Conservation (phyloP, 2,888 invertebrate genomes). For the Alentia gelatinosa region DNA sequence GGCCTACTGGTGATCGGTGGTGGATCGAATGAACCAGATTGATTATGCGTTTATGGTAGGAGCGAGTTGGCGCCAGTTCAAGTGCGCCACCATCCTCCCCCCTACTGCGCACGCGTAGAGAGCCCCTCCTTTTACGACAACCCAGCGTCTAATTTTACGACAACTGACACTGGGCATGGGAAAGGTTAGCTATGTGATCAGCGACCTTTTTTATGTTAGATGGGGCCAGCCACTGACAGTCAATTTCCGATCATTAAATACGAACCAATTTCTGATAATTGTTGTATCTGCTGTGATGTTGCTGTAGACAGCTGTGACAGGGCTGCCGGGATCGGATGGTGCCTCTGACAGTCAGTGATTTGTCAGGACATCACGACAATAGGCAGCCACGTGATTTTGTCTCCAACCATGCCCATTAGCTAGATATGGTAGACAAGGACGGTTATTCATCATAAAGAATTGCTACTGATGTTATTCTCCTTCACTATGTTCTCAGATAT, state of each 20-base stretch:
- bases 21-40: not conserved
- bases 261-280: conserved; percentile 40
- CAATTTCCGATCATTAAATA: conserved; percentile 45
- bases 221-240: not conserved
- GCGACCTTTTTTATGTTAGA: not conserved
- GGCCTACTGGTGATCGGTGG: not conserved
- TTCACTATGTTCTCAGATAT: too few species aligned
- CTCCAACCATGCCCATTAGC: not conserved
- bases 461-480: not conserved
- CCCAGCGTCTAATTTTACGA: conserved; percentile 11
- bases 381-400: not conserved
- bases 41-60: not conserved
- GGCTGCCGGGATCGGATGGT: not conserved
- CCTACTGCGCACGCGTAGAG: not conserved
- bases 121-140: not conserved
- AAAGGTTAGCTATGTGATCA: not conserved
- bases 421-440: not conserved
- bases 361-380: not conserved
- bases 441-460: not conserved
- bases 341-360: not conserved
- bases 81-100: not conserved
- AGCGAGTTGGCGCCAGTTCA: not conserved
- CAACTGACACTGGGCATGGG: not conserved
- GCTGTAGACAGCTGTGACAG: not conserved
- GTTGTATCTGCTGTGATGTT: conserved; percentile 23